Conservation (phyloP, 92 coral and sea anemone genomes). For the Muricea muricata region DNA sequence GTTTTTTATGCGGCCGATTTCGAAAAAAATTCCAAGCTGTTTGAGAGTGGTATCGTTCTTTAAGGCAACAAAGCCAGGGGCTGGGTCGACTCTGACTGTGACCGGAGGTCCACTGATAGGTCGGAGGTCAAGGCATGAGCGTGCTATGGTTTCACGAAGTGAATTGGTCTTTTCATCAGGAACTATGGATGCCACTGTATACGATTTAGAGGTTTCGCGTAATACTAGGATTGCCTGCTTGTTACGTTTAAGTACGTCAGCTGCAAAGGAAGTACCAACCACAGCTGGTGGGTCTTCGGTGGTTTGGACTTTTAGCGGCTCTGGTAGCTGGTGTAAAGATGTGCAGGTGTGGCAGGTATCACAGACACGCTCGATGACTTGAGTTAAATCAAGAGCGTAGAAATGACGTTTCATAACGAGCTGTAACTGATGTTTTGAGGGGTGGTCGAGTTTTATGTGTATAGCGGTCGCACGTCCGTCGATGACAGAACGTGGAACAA, state of each 20-base stretch:
- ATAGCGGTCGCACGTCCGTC: conserved; percentile 36
- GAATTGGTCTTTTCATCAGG: conserved; percentile 56
- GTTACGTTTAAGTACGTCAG: not conserved
- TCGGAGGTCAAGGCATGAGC: not conserved
- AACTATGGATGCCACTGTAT: conserved; percentile 44
- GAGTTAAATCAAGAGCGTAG: conserved; percentile 45
- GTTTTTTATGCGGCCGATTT: conserved; percentile 26
- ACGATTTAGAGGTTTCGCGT: conserved; percentile 50
- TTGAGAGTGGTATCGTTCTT: not conserved
- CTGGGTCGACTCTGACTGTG: conserved; percentile 17
- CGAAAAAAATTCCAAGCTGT: conserved; percentile 5
- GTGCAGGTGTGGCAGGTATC: conserved; percentile 45
- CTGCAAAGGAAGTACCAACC: conserved; percentile 13
- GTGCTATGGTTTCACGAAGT: not conserved
- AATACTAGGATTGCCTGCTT: conserved; percentile 40
- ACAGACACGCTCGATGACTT: conserved; percentile 27
- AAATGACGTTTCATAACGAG: conserved; percentile 44
- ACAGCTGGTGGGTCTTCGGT: conserved; percentile 43
- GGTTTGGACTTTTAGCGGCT: not conserved
- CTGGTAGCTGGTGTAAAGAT: conserved; percentile 28
- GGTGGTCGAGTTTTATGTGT: conserved; percentile 41
- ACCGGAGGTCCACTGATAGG: conserved; percentile 16
- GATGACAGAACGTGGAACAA: not conserved
- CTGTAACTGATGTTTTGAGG: conserved; percentile 49
- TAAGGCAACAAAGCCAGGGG: conserved; percentile 9